Conservation (phyloP, 2,888 invertebrate genomes). For the Iselma pallidipennis region DNA sequence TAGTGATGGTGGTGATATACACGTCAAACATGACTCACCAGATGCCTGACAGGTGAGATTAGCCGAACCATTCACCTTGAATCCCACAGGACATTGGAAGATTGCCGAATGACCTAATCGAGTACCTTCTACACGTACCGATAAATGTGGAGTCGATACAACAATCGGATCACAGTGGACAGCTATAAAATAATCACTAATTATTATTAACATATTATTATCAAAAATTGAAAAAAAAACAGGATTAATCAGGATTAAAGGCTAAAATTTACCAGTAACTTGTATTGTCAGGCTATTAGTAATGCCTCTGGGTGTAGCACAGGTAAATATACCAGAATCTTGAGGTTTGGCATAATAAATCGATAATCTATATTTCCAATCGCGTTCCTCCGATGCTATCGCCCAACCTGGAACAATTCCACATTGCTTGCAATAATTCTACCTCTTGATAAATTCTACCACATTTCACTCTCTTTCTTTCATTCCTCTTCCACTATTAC, state of each 20-base stretch:
- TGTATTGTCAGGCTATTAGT: constrained; percentile 74
- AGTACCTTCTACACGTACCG: constrained; percentile 75
- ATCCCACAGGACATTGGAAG: constrained; percentile 82
- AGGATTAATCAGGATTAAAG: neutral
- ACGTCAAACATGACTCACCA: constrained; percentile 56
- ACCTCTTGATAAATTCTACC: constrained; percentile 14
- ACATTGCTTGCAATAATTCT: constrained; percentile 20
- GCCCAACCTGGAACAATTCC: constrained; percentile 68
- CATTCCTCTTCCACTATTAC: too few species aligned
- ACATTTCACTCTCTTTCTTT: constrained; percentile 9
- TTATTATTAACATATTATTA: neutral
- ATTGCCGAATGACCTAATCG: constrained; percentile 75
- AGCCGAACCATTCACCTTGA: constrained; percentile 74
- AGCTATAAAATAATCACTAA: constrained; percentile 52
- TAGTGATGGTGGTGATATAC: too few species aligned
- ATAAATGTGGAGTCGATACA: constrained; percentile 65
- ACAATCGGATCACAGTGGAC: constrained; percentile 68
- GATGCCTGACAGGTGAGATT: constrained; percentile 82
- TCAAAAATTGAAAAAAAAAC: neutral
- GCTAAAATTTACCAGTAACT: constrained; percentile 71
- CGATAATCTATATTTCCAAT: constrained; percentile 80
- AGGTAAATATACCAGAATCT: constrained; percentile 83
- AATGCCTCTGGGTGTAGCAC: constrained; percentile 78
- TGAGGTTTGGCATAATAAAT: constrained; percentile 81
- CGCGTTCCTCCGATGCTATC: constrained; percentile 71